Evolutionary conservation across 2,113 vertebrate genomes (phyloP).

Genomic region (Prietella phreatophila): DNA sequence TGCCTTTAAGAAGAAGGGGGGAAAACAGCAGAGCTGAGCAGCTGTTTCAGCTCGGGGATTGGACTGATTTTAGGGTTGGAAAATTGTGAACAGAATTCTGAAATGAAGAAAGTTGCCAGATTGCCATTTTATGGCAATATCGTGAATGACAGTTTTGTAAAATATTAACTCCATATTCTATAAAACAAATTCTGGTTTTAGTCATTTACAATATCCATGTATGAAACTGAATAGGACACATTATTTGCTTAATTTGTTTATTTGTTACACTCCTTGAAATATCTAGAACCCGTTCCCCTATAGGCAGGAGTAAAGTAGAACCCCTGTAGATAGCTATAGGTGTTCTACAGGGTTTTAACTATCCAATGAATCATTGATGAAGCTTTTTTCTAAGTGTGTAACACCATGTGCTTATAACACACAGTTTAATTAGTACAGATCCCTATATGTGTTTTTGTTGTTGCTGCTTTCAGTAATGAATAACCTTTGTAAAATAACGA

Average conservation of each 20-base stretch:
- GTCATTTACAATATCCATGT: neutral
- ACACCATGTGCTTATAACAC: neutral
- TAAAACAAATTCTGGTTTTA: neutral
- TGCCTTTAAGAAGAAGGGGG: neutral
- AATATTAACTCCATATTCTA: no score
- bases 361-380: neutral
- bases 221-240: neutral
- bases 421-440: neutral
- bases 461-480: conserved; percentile 1
- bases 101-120: neutral
- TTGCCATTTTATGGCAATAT: no score
- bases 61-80: neutral
- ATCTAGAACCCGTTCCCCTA: neutral
- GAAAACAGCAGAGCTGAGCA: neutral
- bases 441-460: neutral
- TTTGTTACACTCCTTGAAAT: neutral
- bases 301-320: neutral
- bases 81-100: neutral
- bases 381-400: neutral
- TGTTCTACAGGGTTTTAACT: neutral
- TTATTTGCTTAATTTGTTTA: neutral
- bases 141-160: no score
- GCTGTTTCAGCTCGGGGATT: neutral
- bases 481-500: neutral
- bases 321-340: neutral